Evolutionary conservation across 2,797 vertebrate species (phyloP).

Genomic region (Emys orbicularis): DNA sequence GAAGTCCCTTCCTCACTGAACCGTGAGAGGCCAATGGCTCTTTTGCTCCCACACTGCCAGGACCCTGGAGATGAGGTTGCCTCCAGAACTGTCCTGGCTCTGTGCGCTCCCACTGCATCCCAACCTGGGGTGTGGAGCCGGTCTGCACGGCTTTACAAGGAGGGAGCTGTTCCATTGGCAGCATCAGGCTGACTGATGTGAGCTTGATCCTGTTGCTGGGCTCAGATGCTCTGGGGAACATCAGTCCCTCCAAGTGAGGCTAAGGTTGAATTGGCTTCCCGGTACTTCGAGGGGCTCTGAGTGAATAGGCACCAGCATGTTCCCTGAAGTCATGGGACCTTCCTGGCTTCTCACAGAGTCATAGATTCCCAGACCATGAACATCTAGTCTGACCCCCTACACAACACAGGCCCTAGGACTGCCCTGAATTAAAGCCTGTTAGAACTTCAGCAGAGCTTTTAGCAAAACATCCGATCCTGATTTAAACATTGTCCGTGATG

Average conservation of each 20-base stretch:
- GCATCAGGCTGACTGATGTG: not conserved
- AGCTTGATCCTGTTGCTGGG: not conserved
- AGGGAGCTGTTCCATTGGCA: not conserved
- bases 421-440: not conserved
- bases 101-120: not conserved
- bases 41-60: not conserved
- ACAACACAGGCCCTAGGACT: no score
- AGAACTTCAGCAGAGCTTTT: not conserved
- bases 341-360: not conserved
- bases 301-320: not conserved
- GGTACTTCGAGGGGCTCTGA: not conserved
- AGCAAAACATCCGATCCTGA: not conserved
- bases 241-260: not conserved
- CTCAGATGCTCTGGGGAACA: not conserved
- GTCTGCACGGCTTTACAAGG: not conserved
- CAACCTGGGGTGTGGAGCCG: fast-evolving
- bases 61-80: not conserved
- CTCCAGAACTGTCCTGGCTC: not conserved
- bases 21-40: not conserved
- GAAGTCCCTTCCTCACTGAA: not conserved
- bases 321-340: not conserved
- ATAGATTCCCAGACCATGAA: not conserved
- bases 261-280: not conserved
- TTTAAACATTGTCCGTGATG: not conserved
- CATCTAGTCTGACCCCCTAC: no score